These are phyloP conservation scores for Betta splendens DNA, from an alignment of 2,797 vertebrate species.

Conservation along the genomic window DNA sequence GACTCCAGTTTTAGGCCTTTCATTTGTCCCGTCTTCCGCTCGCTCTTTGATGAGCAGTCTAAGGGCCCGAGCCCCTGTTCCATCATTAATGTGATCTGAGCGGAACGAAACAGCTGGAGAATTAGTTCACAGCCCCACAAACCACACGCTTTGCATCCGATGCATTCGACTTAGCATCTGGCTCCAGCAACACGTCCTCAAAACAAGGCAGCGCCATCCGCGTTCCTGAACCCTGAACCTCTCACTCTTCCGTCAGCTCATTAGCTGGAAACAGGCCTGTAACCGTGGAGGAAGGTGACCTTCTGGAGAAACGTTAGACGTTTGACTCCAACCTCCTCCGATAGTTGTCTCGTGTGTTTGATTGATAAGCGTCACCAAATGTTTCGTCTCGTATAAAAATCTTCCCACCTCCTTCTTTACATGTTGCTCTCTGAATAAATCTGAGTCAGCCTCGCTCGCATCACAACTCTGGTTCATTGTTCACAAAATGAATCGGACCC, in stretches of 20 bases:
- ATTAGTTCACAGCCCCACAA: slow-evolving; percentile 40
- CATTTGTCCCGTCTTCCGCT: slow-evolving; percentile 20
- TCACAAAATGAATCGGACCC: slow-evolving; percentile 21
- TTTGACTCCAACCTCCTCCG: neutral
- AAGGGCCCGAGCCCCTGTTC: slow-evolving; percentile 48
- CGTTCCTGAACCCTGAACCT: slow-evolving; percentile 3
- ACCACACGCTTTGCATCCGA: slow-evolving; percentile 24
- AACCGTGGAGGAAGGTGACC: no score
- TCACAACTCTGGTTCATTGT: slow-evolving; percentile 11
- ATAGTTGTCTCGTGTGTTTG: slow-evolving; percentile 7
- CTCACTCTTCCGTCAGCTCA: no score
- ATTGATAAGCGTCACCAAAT: slow-evolving; percentile 6
- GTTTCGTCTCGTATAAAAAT: slow-evolving; percentile 14
- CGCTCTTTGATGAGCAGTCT: slow-evolving; percentile 53
- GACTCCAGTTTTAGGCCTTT: neutral
- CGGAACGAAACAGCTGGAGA: slow-evolving; percentile 52
- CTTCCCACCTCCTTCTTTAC: slow-evolving; percentile 3
- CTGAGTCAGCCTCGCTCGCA: slow-evolving; percentile 3
- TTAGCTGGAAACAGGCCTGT: no score
- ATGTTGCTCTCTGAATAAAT: slow-evolving; percentile 26
- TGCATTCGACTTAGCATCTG: slow-evolving; percentile 44
- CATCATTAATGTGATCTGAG: slow-evolving; percentile 60
- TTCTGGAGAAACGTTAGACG: no score
- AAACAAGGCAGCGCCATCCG: slow-evolving; percentile 11
- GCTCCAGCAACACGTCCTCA: slow-evolving; percentile 32